Conservation (phyloP, 2,797 vertebrate species). For the Anguilla obscura region DNA sequence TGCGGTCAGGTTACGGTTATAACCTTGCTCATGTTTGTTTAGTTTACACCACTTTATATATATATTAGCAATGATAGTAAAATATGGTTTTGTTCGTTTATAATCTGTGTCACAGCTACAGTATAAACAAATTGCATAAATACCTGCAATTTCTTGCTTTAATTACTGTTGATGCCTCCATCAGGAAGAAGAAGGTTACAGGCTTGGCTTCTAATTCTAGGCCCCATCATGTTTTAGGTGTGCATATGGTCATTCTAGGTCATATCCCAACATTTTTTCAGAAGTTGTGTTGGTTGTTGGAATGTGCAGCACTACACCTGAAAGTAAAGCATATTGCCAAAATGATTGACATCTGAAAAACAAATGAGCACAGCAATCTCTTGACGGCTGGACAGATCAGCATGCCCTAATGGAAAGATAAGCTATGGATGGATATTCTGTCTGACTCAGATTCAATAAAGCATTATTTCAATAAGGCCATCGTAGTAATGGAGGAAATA, state of each 20-base stretch:
- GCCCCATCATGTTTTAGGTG: neutral
- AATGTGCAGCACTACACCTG: neutral
- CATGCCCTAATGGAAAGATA: constrained; percentile 9
- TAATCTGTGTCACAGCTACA: neutral
- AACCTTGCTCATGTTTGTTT: neutral
- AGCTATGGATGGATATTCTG: neutral
- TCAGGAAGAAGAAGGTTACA: constrained; percentile 28
- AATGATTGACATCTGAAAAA: neutral
- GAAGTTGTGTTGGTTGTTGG: constrained; percentile 26
- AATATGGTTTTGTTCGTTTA: neutral
- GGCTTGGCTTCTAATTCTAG: constrained; percentile 9
- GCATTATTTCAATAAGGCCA: neutral
- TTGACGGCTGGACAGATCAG: neutral
- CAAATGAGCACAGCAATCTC: neutral
- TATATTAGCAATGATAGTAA: neutral
- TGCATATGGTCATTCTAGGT: constrained; percentile 1
- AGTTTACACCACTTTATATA: neutral
- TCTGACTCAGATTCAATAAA: constrained; percentile 9
- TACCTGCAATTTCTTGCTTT: neutral
- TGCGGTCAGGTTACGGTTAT: neutral
- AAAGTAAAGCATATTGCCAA: neutral
- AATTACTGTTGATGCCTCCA: neutral
- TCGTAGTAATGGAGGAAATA: constrained; percentile 2
- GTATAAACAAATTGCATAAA: neutral
- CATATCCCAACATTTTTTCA: neutral